phyloP scores from a whole-genome alignment of 2,113 vertebrate species.

The Otolemur garnettii region DNA sequence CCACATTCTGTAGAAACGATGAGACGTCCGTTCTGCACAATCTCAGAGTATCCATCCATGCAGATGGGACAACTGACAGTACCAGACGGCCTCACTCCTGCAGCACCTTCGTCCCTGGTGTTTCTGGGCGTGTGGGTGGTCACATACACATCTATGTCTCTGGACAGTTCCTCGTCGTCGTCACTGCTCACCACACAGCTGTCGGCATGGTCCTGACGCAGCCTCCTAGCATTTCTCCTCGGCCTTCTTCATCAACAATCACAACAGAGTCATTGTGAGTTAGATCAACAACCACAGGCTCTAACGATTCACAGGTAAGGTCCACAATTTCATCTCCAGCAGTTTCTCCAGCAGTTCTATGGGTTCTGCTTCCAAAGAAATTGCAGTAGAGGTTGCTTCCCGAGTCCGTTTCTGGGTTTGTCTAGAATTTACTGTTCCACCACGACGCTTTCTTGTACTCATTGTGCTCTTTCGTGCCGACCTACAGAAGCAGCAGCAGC shows the following conservation, averaged over 20 bases:
- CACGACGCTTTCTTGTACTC: slow-evolving; percentile 87
- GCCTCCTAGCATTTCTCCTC: slow-evolving; percentile 78
- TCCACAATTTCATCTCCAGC: slow-evolving; percentile 96
- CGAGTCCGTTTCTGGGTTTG: slow-evolving; percentile 86
- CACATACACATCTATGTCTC: slow-evolving; percentile 83
- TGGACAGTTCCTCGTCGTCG: slow-evolving; percentile 93
- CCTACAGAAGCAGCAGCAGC: neutral
- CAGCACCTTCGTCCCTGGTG: slow-evolving; percentile 81
- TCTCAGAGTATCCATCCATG: slow-evolving; percentile 95
- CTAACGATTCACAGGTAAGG: slow-evolving; percentile 94
- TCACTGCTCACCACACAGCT: slow-evolving; percentile 97
- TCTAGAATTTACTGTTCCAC: slow-evolving; percentile 85
- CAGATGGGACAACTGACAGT: slow-evolving; percentile 95
- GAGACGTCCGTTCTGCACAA: slow-evolving; percentile 94
- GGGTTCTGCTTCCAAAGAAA: slow-evolving; percentile 86
- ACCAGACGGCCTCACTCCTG: slow-evolving; percentile 88
- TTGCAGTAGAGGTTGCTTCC: slow-evolving; percentile 76
- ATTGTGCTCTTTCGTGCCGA: slow-evolving; percentile 48
- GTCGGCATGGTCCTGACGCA: slow-evolving; percentile 85
- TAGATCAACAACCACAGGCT: slow-evolving; percentile 93
- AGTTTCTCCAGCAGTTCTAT: slow-evolving; percentile 84
- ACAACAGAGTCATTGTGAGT: slow-evolving; percentile 95
- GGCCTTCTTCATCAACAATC: slow-evolving; percentile 86
- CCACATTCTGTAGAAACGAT: slow-evolving; percentile 97
- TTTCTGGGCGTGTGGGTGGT: slow-evolving; percentile 81